Evolutionary conservation across 2,113 vertebrate species (phyloP).

Genomic region (Oryzias curvinotus): DNA sequence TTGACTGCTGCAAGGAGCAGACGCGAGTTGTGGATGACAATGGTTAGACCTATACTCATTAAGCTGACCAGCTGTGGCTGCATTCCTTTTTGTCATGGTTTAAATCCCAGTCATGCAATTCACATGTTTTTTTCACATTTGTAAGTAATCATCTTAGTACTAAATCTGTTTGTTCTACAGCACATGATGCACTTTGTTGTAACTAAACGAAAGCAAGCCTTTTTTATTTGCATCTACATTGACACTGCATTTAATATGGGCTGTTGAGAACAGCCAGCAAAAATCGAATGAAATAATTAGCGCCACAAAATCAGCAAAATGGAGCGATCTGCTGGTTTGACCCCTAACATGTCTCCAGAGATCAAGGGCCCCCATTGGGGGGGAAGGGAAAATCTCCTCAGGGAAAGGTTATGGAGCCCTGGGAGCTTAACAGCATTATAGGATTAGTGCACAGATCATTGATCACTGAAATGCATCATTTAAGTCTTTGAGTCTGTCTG

Average conservation of each 20-base stretch:
- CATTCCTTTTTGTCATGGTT: neutral
- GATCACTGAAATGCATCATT: slow-evolving; percentile 28
- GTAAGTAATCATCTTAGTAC: no score
- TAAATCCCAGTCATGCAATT: no score
- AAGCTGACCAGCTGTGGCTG: neutral
- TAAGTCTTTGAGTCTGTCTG: neutral
- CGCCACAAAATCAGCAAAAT: slow-evolving; percentile 19
- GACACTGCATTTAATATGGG: slow-evolving; percentile 4
- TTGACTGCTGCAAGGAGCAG: slow-evolving; percentile 96
- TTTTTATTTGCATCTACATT: neutral
- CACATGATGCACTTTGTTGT: no score
- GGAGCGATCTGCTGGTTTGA: slow-evolving; percentile 15
- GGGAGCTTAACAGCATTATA: slow-evolving; percentile 19
- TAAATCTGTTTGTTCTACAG: no score
- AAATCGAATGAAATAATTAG: slow-evolving; percentile 39
- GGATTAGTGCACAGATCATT: slow-evolving; percentile 19
- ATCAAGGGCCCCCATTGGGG: slow-evolving; percentile 21
- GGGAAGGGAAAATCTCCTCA: slow-evolving; percentile 8
- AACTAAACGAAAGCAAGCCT: no score
- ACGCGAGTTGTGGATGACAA: slow-evolving; percentile 98
- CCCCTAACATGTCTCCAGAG: slow-evolving; percentile 16
- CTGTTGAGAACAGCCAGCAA: slow-evolving; percentile 1
- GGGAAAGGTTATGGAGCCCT: slow-evolving; percentile 42
- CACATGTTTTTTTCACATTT: no score
- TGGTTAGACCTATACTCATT: slow-evolving; percentile 74